Percentiles rank a stretch among this genome's conserved stretches.
Conservation (phyloP, 2,113 vertebrate species). For the Mus pahari region DNA sequence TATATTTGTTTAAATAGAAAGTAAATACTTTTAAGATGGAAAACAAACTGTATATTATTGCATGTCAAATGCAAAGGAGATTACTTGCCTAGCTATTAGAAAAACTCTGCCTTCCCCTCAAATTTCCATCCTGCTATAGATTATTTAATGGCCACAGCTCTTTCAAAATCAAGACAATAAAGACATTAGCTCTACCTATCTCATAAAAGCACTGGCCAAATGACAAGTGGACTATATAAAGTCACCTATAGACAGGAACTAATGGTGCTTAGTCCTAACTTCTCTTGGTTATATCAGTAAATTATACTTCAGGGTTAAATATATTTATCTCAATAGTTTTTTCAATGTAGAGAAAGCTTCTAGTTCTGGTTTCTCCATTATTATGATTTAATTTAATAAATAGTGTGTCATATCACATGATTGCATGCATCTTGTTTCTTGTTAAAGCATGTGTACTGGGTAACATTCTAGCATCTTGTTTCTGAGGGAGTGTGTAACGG, state of each 20-base stretch:
- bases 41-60: neutral
- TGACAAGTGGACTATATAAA: neutral
- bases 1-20: neutral
- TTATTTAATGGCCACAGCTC: neutral
- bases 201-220: neutral
- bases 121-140: neutral
- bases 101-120: neutral
- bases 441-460: neutral
- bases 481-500: neutral
- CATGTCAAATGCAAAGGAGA: neutral
- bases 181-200: neutral
- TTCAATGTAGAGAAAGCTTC: neutral
- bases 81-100: no score
- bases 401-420: no score
- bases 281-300: no score
- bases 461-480: neutral
- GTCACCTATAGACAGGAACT: neutral
- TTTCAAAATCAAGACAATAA: neutral
- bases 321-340: neutral
- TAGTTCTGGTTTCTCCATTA: neutral
- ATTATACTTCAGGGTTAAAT: neutral
- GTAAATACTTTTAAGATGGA: neutral
- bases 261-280: neutral
- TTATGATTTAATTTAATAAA: neutral
- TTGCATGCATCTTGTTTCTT: no score